Evolutionary conservation across 1,140 invertebrate genomes (phyloP), one percentile per base, ranked within the genome.

Genomic region (Palaemon carinicauda): DNA sequence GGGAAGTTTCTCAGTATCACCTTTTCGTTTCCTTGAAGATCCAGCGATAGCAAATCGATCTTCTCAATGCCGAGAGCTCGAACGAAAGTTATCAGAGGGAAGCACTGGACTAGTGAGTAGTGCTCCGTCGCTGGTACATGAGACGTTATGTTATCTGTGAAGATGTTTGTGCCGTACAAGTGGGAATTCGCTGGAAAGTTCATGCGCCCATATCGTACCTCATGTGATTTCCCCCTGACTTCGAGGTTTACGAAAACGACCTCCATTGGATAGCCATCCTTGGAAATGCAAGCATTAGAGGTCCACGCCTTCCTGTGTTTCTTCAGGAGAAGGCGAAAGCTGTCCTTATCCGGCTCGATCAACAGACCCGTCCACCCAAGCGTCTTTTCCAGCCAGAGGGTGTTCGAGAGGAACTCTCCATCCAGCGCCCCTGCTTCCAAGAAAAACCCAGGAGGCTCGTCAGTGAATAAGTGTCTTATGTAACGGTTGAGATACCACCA

Each of bases 311-410:
- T 88, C 41, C 90, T 53, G 31, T 89, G 87, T 29, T 89, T 89
- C 9, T 12, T 65, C 5, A 60, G 19, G 1, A 92, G 65, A 33
- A 74, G 71, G 74, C 87, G 73, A 74, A 88, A 91, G 50, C 88
- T 90, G 10, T 56, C 71, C 0, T 95, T 94, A 90, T 96, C 95
- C 0, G 95, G 81, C 87, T 94, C 93, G 19, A 94, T 92, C 52
- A 96, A 92, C 4, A 96, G 92, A 2, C 96, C 96, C 80, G 92
- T 92, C 96, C 96, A 97, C 74, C 92, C 92, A 12, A 95, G 92
- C 21, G 93, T 93, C 12, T 92, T 92, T 89, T 96, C 95, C 33
- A 94, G 90, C 93, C 93, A 96, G 79, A 93, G 91, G 0, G 94
- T 94, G 75, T 94, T 94, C 3, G 94, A 94, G 14, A 93, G 91